Evolutionary conservation across 2,888 invertebrate genomes (phyloP).

Genomic region (Desoria tigrina): DNA sequence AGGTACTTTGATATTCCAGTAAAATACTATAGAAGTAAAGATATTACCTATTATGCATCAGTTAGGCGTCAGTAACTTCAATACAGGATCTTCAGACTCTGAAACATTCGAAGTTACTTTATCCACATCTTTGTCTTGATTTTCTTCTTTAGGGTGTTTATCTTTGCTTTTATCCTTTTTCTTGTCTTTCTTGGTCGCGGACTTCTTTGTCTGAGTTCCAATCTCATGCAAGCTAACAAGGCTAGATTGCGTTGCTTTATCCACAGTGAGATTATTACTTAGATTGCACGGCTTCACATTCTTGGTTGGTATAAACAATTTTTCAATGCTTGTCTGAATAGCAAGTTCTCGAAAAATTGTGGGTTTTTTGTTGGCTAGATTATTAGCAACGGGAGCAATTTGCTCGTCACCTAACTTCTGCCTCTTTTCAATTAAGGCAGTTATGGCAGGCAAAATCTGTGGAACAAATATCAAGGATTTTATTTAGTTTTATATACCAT

Average conservation of each 20-base stretch:
- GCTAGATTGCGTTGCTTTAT: slow-evolving; percentile 49
- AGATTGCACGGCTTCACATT: slow-evolving; percentile 28
- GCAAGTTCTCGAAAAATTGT: slow-evolving; percentile 41
- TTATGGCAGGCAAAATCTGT: slow-evolving; percentile 50
- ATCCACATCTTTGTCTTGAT: slow-evolving; percentile 15
- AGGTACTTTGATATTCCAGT: too few species aligned
- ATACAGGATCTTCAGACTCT: slow-evolving; percentile 45
- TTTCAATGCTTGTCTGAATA: slow-evolving; percentile 51
- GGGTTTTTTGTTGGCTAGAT: slow-evolving; percentile 31
- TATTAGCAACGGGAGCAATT: slow-evolving; percentile 11
- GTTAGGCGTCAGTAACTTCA: slow-evolving; percentile 45
- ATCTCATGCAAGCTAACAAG: slow-evolving; percentile 40
- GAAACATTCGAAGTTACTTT: slow-evolving; percentile 13
- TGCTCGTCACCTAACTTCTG: slow-evolving; percentile 27
- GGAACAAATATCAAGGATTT: too few species aligned
- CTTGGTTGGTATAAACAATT: slow-evolving; percentile 25
- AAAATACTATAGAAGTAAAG: too few species aligned
- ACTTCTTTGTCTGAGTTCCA: slow-evolving; percentile 52
- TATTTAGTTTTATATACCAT: not conserved
- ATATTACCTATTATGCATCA: too few species aligned
- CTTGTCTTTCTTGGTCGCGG: slow-evolving; percentile 51
- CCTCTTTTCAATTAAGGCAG: slow-evolving; percentile 46
- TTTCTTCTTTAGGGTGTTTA: slow-evolving; percentile 24
- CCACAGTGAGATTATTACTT: slow-evolving; percentile 34
- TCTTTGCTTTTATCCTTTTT: slow-evolving; percentile 45